Percentiles rank a stretch among this genome's conserved stretches.
Conservation (phyloP, 2,888 invertebrate genomes). For the Pachliopta kotzebuea region DNA sequence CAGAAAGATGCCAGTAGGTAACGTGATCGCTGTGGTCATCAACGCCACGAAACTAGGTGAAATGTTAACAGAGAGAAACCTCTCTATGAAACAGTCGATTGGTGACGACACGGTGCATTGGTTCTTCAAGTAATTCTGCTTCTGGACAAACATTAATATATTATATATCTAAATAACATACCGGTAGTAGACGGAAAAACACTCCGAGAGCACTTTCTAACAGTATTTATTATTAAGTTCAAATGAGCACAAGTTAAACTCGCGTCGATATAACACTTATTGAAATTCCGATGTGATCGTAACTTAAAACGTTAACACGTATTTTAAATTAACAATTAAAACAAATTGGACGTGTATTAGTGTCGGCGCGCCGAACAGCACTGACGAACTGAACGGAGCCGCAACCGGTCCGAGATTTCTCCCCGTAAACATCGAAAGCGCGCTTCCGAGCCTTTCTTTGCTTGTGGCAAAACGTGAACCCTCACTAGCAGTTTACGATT, state of each 20-base stretch:
- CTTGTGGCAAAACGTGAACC: constrained; percentile 58
- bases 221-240: constrained; percentile 38
- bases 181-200: constrained; percentile 59
- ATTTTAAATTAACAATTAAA: constrained; percentile 8
- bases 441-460: constrained; percentile 68
- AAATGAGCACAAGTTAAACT: constrained; percentile 34
- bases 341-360: constrained; percentile 37
- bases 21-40: constrained; percentile 18
- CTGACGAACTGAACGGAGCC: constrained; percentile 42
- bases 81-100: constrained; percentile 38
- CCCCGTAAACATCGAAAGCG: constrained; percentile 78
- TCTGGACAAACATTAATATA: constrained; percentile 36
- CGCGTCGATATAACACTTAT: constrained; percentile 27
- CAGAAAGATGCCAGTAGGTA: constrained; percentile 15
- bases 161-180: constrained; percentile 44
- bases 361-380: constrained; percentile 52
- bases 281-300: constrained; percentile 26
- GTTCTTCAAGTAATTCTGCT: constrained; percentile 59
- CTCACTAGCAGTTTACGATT: constrained; percentile 50
- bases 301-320: constrained; percentile 23
- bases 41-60: constrained; percentile 31
- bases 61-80: constrained; percentile 37
- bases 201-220: constrained; percentile 56
- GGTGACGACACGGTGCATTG: constrained; percentile 33
- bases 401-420: constrained; percentile 75